Conservation (phyloP, 2,797 vertebrate species). For the Aythya fuligula region DNA sequence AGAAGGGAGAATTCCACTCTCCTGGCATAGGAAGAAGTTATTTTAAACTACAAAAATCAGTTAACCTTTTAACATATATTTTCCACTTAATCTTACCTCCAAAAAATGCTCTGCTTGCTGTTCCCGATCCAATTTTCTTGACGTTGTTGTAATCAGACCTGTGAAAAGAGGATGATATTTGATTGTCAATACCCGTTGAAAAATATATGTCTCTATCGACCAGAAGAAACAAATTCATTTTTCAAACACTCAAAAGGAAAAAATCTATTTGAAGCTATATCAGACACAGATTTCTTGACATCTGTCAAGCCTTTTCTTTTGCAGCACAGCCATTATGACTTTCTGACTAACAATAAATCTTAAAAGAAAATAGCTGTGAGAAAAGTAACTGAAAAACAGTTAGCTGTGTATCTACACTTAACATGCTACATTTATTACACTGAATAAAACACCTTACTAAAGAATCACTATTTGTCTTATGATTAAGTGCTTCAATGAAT, state of each 20-base stretch:
- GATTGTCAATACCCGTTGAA: constrained; percentile 49
- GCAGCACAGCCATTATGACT: neutral
- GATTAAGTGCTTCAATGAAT: constrained; percentile 64
- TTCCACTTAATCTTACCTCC: constrained; percentile 83
- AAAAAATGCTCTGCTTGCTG: constrained; percentile 93
- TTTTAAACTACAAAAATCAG: constrained; percentile 18
- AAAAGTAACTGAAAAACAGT: constrained; percentile 12
- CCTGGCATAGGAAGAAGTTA: neutral
- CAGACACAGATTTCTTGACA: constrained; percentile 36
- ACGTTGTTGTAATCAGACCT: constrained; percentile 94
- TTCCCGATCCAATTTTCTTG: constrained; percentile 92
- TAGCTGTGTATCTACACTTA: neutral
- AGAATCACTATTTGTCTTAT: constrained; percentile 50
- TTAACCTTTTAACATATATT: neutral
- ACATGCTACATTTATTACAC: neutral
- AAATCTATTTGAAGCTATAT: neutral
- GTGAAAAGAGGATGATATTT: constrained; percentile 70
- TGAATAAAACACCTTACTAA: constrained; percentile 1
- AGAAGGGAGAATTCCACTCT: neutral
- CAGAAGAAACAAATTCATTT: constrained; percentile 29
- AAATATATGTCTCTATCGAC: neutral
- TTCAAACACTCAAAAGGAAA: neutral
- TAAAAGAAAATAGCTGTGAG: constrained; percentile 32
- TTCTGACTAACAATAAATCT: constrained; percentile 6
- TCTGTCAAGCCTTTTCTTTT: constrained; percentile 29